Percentiles rank a stretch among this genome's conserved stretches.
Evolutionary conservation across 2,888 invertebrate genomes (phyloP).

Genomic region (Leucophora obtusa): DNA sequence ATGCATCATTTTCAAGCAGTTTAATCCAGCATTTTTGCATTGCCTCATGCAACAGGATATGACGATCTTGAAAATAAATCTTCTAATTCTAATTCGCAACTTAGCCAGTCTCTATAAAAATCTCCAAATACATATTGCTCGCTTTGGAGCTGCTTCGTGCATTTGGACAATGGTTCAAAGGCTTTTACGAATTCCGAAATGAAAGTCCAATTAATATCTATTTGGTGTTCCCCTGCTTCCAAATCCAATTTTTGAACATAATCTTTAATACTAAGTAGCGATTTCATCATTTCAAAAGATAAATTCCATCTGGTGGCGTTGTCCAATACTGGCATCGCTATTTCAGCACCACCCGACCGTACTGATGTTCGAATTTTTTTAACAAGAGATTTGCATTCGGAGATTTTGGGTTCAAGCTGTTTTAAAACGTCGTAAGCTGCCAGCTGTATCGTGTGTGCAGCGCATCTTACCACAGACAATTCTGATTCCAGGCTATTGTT

Average conservation of each 20-base stretch:
- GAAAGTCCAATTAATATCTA: conserved; percentile 62
- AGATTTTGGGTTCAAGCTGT: too few relatives aligned
- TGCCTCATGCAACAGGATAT: neutral
- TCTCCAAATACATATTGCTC: conserved; percentile 13
- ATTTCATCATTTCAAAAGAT: conserved; percentile 49
- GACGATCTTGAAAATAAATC: neutral
- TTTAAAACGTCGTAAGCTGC: too few relatives aligned
- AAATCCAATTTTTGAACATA: neutral
- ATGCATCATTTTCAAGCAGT: too few relatives aligned
- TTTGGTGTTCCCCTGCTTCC: neutral
- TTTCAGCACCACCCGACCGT: neutral
- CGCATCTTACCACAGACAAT: conserved; percentile 9
- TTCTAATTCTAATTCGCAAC: conserved; percentile 9
- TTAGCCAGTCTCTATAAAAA: conserved; percentile 22
- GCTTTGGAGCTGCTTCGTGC: conserved; percentile 15
- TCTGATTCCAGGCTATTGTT: conserved; percentile 18
- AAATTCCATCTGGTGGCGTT: conserved; percentile 50
- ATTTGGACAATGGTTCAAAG: conserved; percentile 33
- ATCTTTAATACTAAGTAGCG: neutral
- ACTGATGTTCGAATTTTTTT: neutral
- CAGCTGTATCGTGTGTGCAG: too few relatives aligned
- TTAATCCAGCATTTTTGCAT: too few relatives aligned
- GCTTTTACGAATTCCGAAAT: conserved; percentile 55
- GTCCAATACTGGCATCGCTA: conserved; percentile 36
- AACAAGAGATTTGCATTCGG: too few relatives aligned